Percentiles rank a stretch among this genome's conserved stretches.
phyloP scores from a whole-genome alignment of 1,140 invertebrate species.

The Caerostris darwini region DNA sequence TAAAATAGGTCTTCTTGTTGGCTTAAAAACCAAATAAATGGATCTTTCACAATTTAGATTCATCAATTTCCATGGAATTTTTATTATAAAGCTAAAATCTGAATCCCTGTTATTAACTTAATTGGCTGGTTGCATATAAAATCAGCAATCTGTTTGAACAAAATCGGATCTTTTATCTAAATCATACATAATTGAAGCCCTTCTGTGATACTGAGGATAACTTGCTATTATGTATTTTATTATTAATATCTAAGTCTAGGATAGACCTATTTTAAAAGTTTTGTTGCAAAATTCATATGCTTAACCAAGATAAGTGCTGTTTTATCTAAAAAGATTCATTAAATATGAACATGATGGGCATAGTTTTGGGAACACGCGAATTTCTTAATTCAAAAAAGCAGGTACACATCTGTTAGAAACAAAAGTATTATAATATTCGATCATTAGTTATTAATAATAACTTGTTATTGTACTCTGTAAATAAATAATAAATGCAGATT shows the following conservation, averaged over 20 bases:
- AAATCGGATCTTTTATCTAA: not conserved
- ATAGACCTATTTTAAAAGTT: not conserved
- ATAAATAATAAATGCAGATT: not conserved
- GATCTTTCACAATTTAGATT: too few species aligned
- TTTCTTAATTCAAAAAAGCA: too few species aligned
- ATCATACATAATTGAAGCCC: not conserved
- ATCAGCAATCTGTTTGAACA: too few species aligned
- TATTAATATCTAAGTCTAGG: not conserved
- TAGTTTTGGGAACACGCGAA: not conserved
- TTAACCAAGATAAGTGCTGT: not conserved
- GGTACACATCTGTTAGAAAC: not conserved
- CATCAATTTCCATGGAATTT: too few species aligned
- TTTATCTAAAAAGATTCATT: constrained; percentile 1
- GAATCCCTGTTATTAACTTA: too few species aligned
- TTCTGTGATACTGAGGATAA: not conserved
- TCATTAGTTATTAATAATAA: constrained; percentile 28
- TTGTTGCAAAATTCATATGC: not conserved
- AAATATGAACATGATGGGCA: not conserved
- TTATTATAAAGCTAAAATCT: too few species aligned
- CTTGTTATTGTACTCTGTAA: not conserved
- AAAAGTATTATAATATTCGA: not conserved
- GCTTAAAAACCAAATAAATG: too few species aligned
- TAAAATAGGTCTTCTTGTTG: too few species aligned
- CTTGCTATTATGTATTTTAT: not conserved
- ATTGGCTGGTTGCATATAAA: too few species aligned